phyloP scores from a whole-genome alignment of 2,888 invertebrate species.

The Sympetrum striolatum region DNA sequence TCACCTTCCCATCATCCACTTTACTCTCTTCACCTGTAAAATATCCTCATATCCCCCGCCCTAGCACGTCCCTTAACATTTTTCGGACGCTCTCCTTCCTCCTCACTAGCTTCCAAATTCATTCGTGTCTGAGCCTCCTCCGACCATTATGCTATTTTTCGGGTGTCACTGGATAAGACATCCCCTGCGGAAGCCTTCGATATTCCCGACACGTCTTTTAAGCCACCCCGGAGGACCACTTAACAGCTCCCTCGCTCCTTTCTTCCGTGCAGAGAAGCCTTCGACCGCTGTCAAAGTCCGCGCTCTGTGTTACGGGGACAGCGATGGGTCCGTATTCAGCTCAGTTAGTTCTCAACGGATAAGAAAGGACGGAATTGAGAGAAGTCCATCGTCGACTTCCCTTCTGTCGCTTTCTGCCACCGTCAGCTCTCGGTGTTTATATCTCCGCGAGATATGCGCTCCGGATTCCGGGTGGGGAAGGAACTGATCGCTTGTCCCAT shows the following conservation, averaged over 20 bases:
- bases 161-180: neutral
- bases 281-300: neutral
- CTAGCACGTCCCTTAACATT: neutral
- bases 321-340: neutral
- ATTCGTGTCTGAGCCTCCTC: neutral
- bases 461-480: neutral
- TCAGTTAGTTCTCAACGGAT: too few relatives aligned
- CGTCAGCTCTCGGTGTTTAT: conserved; percentile 26
- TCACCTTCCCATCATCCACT: neutral
- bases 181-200: conserved; percentile 10
- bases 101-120: neutral
- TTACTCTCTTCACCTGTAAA: neutral
- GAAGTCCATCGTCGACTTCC: neutral
- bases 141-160: neutral
- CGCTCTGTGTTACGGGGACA: neutral
- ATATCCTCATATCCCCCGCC: neutral
- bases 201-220: conserved; percentile 29
- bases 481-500: neutral
- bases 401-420: neutral
- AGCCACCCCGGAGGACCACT: neutral
- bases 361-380: too few relatives aligned
- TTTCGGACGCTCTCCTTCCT: neutral
- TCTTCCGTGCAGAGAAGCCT: neutral
- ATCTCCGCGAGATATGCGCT: neutral
- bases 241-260: neutral